These are phyloP conservation scores for Vannuccia rotundouncinata DNA, from an alignment of 2,888 invertebrate species.

Conservation along the genomic window DNA sequence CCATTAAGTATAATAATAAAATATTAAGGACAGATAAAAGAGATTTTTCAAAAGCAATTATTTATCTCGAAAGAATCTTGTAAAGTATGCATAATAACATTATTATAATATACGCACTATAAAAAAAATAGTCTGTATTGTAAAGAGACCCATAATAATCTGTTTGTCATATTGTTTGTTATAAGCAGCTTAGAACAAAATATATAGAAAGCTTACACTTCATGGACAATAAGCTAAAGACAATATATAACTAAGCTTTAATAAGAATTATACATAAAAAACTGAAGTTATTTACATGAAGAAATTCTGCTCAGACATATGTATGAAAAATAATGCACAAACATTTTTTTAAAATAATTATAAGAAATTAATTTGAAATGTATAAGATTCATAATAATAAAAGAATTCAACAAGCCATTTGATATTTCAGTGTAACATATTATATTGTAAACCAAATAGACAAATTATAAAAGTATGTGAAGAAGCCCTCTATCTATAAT, in stretches of 20 bases:
- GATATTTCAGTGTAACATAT: too few relatives aligned
- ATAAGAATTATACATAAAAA: conserved; percentile 19
- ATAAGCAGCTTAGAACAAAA: not conserved
- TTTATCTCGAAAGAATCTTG: not conserved
- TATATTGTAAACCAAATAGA: too few relatives aligned
- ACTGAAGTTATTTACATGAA: not conserved
- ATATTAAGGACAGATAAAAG: not conserved
- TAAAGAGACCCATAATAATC: not conserved
- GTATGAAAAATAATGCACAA: too few relatives aligned
- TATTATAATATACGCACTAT: not conserved
- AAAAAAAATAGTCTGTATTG: too few relatives aligned
- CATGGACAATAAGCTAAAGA: conserved; percentile 8
- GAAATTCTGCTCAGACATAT: too few relatives aligned
- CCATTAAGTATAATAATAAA: conserved; percentile 7
- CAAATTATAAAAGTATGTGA: too few relatives aligned
- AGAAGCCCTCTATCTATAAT: too few relatives aligned
- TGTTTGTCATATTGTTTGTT: not conserved
- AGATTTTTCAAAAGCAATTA: conserved; percentile 1
- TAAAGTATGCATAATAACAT: conserved; percentile 12
- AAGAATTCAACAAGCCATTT: too few relatives aligned
- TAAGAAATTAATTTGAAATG: too few relatives aligned
- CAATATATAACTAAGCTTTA: conserved; percentile 3
- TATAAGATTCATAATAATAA: too few relatives aligned
- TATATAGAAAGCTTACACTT: not conserved
- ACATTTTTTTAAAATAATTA: too few relatives aligned